Evolutionary conservation across 2,113 vertebrate species (phyloP), one percentile per base, ranked within the genome.

Genomic region (Calyptomena viridis): DNA sequence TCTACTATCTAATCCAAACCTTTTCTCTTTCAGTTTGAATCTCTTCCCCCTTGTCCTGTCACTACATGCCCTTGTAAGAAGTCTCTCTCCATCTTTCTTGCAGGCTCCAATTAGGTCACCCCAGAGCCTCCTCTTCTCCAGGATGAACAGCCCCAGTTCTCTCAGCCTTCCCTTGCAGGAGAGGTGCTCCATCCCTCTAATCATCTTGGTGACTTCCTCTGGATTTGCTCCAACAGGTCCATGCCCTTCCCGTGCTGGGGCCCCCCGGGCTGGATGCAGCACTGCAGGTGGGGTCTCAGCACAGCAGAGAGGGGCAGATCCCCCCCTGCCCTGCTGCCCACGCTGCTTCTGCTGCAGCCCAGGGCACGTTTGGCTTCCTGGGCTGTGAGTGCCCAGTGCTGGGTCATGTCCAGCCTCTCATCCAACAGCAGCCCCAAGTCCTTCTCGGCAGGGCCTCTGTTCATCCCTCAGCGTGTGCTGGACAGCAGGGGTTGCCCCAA

Each of bases 401-500:
- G 74, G 23, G 3, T 62, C 56, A 24, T n/a, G 74, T 24, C 47
- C 84, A 87, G n/a, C 28, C 64, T 78, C 46, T 53, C 55, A 33
- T 7, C n/a, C 46, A 59, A 10, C 46, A 55, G 23, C 23, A 78
- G 6, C 24, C 39, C 39, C 39, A 39, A 24, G 11, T 20, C 39
- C 84, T 53, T 28, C 47, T 30, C 33, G 25, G 19, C 33, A 62
- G 64, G n/a, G 66, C 40, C 63, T 63, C 47, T 8, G 7, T 4
- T 25, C 40, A 56, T 17, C 58, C 66, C 30, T 1, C 30, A 79
- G 49, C 21, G 30, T 56, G 30, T 40, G 11, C 2, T 31, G n/a
- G 13, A 8, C 8, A 13, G 0, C 0, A 0, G 27, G 23, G 15
- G 1, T 7, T 40, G 14, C 47, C 33, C 28, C n/a, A 28, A 28